Evolutionary conservation across 2,113 vertebrate species (phyloP).

Genomic region (Halcyon malimbica): DNA sequence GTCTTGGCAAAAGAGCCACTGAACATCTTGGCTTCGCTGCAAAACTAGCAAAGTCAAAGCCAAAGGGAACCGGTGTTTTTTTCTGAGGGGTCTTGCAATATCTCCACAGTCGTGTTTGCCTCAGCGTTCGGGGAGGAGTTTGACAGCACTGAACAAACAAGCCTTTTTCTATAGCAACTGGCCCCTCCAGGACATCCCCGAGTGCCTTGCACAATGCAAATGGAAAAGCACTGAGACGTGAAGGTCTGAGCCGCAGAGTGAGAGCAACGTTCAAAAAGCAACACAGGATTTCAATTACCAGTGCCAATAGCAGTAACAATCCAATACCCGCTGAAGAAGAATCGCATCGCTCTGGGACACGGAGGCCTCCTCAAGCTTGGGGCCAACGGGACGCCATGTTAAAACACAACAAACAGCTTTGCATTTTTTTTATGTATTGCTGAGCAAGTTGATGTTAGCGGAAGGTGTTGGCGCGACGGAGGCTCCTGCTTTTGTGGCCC

Average conservation of each 20-base stretch:
- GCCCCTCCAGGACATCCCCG: not conserved
- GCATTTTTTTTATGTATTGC: not conserved
- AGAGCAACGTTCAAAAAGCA: not conserved
- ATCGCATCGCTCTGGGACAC: not conserved
- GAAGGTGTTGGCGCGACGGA: not conserved
- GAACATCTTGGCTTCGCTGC: not conserved
- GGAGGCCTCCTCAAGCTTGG: not conserved
- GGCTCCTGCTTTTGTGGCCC: not conserved
- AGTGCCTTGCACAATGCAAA: not conserved
- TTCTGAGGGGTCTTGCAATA: not conserved
- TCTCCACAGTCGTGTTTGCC: not conserved
- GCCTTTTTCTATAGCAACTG: not conserved
- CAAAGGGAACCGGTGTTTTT: not conserved
- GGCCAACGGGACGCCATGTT: not conserved
- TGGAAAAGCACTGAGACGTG: not conserved
- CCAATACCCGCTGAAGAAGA: not conserved
- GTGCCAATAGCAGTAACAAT: not conserved
- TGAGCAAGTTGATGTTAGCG: not conserved
- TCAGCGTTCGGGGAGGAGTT: not conserved
- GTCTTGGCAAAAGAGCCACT: not conserved
- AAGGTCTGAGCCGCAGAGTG: not conserved
- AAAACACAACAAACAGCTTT: not conserved
- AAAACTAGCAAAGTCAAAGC: not conserved
- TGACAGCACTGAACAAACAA: not conserved
- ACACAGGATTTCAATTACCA: not conserved